Conservation (phyloP, 2,797 vertebrate species). For the Vultur gryphus region DNA sequence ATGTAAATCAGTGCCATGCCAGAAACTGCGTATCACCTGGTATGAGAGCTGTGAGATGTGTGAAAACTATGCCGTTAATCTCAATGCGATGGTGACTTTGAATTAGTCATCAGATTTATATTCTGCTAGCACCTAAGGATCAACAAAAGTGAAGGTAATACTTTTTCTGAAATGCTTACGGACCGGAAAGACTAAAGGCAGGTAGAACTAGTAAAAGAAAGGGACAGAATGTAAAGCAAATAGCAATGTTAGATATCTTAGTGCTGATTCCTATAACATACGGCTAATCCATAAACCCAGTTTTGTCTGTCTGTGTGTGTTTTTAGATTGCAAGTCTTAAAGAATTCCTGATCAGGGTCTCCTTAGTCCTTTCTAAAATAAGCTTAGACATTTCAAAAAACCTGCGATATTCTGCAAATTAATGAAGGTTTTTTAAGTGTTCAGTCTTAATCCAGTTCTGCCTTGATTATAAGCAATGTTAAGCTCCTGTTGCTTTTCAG, state of each 20-base stretch:
- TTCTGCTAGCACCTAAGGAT: background rate
- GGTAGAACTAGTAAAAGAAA: background rate
- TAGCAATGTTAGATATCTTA: background rate
- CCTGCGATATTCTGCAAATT: background rate
- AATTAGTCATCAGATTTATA: background rate
- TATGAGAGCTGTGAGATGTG: background rate
- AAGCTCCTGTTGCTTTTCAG: background rate
- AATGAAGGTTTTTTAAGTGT: background rate
- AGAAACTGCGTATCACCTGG: background rate
- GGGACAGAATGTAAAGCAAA: background rate
- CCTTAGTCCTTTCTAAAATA: background rate
- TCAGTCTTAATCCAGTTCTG: background rate
- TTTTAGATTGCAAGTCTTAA: background rate
- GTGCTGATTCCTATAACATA: background rate
- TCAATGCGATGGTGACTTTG: background rate
- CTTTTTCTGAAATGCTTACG: background rate
- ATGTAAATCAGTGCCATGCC: background rate
- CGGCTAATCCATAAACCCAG: background rate
- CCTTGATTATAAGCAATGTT: background rate
- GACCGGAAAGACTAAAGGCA: background rate
- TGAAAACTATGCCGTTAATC: background rate
- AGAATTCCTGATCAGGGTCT: background rate
- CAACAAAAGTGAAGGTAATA: background rate
- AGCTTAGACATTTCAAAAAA: background rate
- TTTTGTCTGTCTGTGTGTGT: background rate